Percentiles rank a stretch among this genome's conserved stretches.
These are phyloP conservation scores for Acropora yongei DNA, from an alignment of 64 coral and sea anemone genomes.

Conservation along the genomic window DNA sequence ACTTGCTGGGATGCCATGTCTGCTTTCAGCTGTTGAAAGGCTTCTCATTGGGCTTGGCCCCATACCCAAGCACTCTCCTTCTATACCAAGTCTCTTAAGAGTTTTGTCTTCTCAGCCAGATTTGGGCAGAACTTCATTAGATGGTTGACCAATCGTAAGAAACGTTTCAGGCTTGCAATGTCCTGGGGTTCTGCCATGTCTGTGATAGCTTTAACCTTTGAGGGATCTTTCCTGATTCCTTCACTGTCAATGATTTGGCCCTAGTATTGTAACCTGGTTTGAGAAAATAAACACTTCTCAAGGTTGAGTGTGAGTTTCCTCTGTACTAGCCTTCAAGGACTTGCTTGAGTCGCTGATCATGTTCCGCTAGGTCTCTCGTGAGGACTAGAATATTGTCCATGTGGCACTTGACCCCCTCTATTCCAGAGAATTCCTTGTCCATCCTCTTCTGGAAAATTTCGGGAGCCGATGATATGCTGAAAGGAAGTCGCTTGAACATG, in stretches of 20 bases:
- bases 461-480: not conserved
- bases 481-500: conserved; percentile 7
- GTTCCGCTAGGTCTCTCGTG: not conserved
- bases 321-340: conserved; percentile 21
- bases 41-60: conserved; percentile 33
- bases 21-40: conserved; percentile 30
- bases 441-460: not conserved
- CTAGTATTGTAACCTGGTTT: conserved; percentile 24
- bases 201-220: conserved; percentile 29
- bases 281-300: conserved; percentile 54
- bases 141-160: not conserved
- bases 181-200: conserved; percentile 1
- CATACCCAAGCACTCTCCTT: conserved; percentile 51
- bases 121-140: conserved; percentile 50
- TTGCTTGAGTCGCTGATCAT: conserved; percentile 2
- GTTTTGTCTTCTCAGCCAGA: conserved; percentile 28
- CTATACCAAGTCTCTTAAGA: conserved; percentile 18
- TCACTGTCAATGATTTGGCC: conserved; percentile 53
- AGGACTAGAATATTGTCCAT: not conserved
- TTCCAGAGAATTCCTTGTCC: not conserved
- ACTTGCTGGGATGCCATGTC: conserved; percentile 22
- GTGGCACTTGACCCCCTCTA: conserved; percentile 41
- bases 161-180: not conserved
- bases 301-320: conserved; percentile 38
- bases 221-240: conserved; percentile 25